phyloP scores from a whole-genome alignment of 2,888 invertebrate genomes.

The Cheilosia impressa region DNA sequence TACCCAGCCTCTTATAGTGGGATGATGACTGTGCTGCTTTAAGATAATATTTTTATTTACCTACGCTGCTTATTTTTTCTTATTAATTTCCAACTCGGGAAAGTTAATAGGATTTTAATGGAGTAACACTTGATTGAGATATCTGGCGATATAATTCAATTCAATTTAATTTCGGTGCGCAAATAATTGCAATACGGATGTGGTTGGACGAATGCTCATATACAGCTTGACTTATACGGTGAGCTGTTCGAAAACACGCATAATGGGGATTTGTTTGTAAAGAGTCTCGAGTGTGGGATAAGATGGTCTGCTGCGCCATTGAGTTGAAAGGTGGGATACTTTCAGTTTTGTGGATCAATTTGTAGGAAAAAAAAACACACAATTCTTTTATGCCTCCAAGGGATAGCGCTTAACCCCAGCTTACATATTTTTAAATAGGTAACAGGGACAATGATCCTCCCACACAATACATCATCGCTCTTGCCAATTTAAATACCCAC shows the following conservation, averaged over 20 bases:
- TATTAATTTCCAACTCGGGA: not conserved
- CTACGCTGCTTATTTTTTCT: not conserved
- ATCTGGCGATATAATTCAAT: constrained; percentile 28
- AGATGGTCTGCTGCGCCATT: too few relatives aligned
- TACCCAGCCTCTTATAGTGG: constrained; percentile 12
- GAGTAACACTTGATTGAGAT: constrained; percentile 48
- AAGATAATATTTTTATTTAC: not conserved
- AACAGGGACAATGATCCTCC: too few relatives aligned
- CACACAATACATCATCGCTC: too few relatives aligned
- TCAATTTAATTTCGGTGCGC: constrained; percentile 43
- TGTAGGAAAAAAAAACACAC: too few relatives aligned
- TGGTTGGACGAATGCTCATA: not conserved
- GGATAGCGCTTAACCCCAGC: too few relatives aligned
- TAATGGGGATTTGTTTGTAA: not conserved
- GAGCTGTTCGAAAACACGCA: constrained; percentile 12
- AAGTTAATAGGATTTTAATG: constrained; percentile 65
- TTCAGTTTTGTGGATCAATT: too few relatives aligned
- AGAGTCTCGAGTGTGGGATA: not conserved
- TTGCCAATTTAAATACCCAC: too few relatives aligned
- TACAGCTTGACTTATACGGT: constrained; percentile 19
- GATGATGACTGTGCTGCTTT: constrained; percentile 34
- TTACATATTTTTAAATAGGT: too few relatives aligned
- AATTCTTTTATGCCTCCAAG: too few relatives aligned
- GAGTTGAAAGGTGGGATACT: too few relatives aligned
- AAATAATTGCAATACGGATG: constrained; percentile 60